These are phyloP conservation scores for Pelochelys cantorii DNA, from an alignment of 2,797 vertebrate genomes.

Conservation along the genomic window DNA sequence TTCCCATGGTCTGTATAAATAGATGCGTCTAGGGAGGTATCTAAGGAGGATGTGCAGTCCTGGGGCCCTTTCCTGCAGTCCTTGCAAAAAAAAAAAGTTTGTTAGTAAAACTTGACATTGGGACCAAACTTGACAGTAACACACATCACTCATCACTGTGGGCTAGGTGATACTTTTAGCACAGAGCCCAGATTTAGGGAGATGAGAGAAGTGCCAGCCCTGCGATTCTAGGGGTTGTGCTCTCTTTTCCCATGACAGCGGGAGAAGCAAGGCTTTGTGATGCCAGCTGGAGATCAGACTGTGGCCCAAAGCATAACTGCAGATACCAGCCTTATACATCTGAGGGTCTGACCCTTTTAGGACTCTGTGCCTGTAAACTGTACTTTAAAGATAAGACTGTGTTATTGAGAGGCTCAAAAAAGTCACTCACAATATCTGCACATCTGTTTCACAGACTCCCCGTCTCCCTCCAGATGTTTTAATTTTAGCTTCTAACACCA, in stretches of 20 bases:
- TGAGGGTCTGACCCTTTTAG: slow-evolving; percentile 74
- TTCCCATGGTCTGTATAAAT: neutral
- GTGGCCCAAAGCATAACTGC: slow-evolving; percentile 74
- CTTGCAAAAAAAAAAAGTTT: neutral
- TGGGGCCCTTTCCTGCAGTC: neutral
- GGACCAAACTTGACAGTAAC: neutral
- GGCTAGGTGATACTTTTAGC: neutral
- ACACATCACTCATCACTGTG: neutral
- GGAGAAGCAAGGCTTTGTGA: slow-evolving; percentile 58
- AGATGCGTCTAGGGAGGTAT: neutral
- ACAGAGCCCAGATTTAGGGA: neutral
- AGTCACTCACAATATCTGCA: slow-evolving; percentile 67
- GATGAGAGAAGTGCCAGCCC: neutral
- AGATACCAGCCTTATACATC: slow-evolving; percentile 75
- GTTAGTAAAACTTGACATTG: neutral
- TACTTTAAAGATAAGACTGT: slow-evolving; percentile 75
- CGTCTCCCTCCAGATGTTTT: neutral
- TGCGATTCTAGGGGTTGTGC: neutral
- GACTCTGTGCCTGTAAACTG: slow-evolving; percentile 70
- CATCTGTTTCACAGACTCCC: slow-evolving; percentile 48
- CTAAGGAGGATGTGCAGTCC: neutral
- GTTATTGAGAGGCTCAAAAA: slow-evolving; percentile 56
- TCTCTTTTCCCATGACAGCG: slow-evolving; percentile 19
- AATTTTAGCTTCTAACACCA: neutral
- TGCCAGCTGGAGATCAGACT: slow-evolving; percentile 76